phyloP scores from a whole-genome alignment of 2,888 invertebrate species.

The Ormyrus thymus region DNA sequence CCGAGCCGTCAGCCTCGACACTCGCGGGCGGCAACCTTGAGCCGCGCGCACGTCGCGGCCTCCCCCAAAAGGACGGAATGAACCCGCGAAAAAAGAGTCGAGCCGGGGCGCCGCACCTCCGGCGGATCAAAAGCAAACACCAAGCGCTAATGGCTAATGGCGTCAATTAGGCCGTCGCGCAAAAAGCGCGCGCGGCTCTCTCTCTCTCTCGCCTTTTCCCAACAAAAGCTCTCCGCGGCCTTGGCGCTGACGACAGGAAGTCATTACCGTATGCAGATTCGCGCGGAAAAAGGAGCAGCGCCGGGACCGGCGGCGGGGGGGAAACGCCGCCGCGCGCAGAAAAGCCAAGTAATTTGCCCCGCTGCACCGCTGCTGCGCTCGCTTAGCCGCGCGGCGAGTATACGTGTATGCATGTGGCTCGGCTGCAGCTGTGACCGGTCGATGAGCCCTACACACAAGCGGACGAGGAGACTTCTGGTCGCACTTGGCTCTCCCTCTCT shows the following conservation, averaged over 20 bases:
- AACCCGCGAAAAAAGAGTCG: background rate
- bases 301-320: background rate
- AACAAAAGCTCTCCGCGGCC: slow-evolving; percentile 29
- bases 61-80: too few species aligned
- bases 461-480: too few species aligned
- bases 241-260: slow-evolving; percentile 67
- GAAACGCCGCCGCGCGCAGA: background rate
- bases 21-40: too few species aligned
- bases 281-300: slow-evolving; percentile 42
- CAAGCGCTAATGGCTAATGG: slow-evolving; percentile 44
- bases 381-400: background rate
- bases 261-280: slow-evolving; percentile 71
- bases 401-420: background rate
- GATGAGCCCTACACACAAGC: slow-evolving; percentile 36
- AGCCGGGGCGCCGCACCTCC: background rate
- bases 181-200: background rate
- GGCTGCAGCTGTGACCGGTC: slow-evolving; percentile 36
- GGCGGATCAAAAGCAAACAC: slow-evolving; percentile 19
- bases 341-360: background rate
- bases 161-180: slow-evolving; percentile 34
- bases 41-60: too few species aligned
- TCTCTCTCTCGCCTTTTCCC: background rate
- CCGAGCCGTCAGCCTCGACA: too few species aligned
- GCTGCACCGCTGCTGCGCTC: background rate
- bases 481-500: too few species aligned